These are phyloP conservation scores for Drosophila kikkawai DNA, from an alignment of 1,140 invertebrate species.

Conservation along the genomic window DNA sequence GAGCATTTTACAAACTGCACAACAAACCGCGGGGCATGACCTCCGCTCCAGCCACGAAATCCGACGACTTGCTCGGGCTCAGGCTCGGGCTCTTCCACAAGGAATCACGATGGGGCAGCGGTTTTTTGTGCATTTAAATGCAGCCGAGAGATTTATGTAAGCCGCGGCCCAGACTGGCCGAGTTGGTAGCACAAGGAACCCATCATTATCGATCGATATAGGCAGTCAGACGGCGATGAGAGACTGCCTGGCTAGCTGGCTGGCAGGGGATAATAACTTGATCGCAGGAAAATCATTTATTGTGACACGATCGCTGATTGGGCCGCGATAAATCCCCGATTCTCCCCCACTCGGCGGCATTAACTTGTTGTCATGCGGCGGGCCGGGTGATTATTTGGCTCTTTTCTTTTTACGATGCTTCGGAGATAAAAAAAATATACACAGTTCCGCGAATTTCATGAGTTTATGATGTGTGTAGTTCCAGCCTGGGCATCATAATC, in stretches of 20 bases:
- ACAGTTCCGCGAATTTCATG: slow-evolving; percentile 29
- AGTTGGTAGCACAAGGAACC: slow-evolving; percentile 74
- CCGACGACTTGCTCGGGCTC: slow-evolving; percentile 29
- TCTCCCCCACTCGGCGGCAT: slow-evolving; percentile 11
- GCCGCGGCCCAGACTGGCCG: slow-evolving; percentile 27
- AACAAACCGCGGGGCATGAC: slow-evolving; percentile 73
- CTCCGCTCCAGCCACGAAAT: slow-evolving; percentile 67
- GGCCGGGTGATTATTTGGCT: slow-evolving; percentile 22
- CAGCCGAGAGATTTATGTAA: slow-evolving; percentile 74
- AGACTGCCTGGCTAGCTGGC: slow-evolving; percentile 12
- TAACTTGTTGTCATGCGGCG: slow-evolving; percentile 50
- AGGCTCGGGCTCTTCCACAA: slow-evolving; percentile 18
- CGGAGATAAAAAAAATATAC: slow-evolving; percentile 18
- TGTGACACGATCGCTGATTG: slow-evolving; percentile 73
- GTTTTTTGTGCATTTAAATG: slow-evolving; percentile 49
- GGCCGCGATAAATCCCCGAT: slow-evolving; percentile 23
- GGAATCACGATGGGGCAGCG: slow-evolving; percentile 35
- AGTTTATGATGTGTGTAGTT: slow-evolving; percentile 20
- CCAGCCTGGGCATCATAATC: slow-evolving; percentile 8
- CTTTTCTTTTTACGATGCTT: slow-evolving; percentile 7
- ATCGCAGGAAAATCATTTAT: slow-evolving; percentile 76
- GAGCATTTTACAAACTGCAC: slow-evolving; percentile 79
- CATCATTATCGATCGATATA: slow-evolving; percentile 75
- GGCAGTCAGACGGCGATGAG: slow-evolving; percentile 34
- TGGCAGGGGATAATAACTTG: slow-evolving; percentile 71